Evolutionary conservation across 2,888 invertebrate genomes (phyloP), one percentile per base, ranked within the genome.

Genomic region (Azorinus chamasolen): DNA sequence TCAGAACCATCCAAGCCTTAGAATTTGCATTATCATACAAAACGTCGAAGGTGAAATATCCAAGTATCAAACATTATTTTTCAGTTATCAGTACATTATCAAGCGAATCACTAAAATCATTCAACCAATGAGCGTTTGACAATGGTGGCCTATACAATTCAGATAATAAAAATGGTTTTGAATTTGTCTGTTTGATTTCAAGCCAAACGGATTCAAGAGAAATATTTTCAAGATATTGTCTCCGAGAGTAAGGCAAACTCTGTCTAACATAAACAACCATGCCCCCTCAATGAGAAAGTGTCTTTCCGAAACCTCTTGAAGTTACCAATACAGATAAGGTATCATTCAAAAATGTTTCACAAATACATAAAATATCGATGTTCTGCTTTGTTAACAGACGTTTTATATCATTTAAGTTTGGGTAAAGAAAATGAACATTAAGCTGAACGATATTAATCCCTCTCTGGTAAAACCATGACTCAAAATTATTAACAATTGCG

Each of bases 401-500:
- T 46, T 46, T 59, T 6, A 59, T 48, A n/a, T 59, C 59, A 46
- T 59, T n/a, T 46, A n/a, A 32, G 8, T 59, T 59, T n/a, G 48
- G 48, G 20, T 46, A 27, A n/a, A 59, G 20, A 18, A 32, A 46
- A 32, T 59, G 59, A 27, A 46, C 18, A 20, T 59, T 59, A 32
- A 59, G 32, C 10, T 59, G 59, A n/a, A 46, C 18, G n/a, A 46
- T 25, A 24, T 43, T 16, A 4, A 43, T 3, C 10, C 39, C n/a
- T 41, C 45, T 39, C 37, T 39, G 39, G 2, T n/a, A 37, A 27
- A 39, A n/a, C n/a, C n/a, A n/a, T n/a, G n/a, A n/a, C n/a, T n/a
- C n/a, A n/a, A n/a, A n/a, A n/a, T n/a, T n/a, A n/a, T n/a, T n/a
- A n/a, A n/a, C n/a, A n/a, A n/a, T n/a, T n/a, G n/a, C n/a, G n/a